Conservation (phyloP, 2,113 vertebrate species). For the Megaptera novaeangliae region DNA sequence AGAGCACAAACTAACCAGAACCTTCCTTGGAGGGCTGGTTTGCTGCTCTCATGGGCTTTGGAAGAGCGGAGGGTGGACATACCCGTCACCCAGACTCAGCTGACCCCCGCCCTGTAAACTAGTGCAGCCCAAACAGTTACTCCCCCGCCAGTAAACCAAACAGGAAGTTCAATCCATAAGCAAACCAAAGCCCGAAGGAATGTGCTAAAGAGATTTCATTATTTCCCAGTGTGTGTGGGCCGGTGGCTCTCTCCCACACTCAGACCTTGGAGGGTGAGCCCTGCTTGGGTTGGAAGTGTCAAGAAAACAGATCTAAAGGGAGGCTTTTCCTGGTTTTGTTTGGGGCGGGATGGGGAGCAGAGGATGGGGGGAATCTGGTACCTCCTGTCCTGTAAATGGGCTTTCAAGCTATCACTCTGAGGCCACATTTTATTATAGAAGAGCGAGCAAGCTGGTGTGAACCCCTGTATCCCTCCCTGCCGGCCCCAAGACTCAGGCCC, state of each 20-base stretch:
- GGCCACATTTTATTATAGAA: neutral
- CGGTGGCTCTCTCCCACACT: fast-evolving
- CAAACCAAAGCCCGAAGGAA: neutral
- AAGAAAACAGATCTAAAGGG: neutral
- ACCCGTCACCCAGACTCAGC: neutral
- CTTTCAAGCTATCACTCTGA: neutral
- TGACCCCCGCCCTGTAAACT: neutral
- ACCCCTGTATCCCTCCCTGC: too few relatives aligned
- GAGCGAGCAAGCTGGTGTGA: neutral
- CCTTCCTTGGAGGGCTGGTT: neutral
- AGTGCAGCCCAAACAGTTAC: neutral
- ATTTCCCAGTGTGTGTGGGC: neutral
- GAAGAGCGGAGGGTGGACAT: neutral
- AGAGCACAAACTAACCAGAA: neutral
- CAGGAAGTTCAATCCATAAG: neutral
- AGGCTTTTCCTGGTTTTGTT: neutral
- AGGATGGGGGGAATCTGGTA: neutral
- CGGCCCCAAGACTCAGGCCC: fast-evolving
- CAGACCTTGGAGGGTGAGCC: neutral
- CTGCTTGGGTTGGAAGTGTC: neutral
- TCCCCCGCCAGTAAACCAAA: neutral
- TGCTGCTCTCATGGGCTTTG: neutral
- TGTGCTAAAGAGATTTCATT: neutral
- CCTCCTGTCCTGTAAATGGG: neutral
- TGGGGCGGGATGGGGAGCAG: neutral